phyloP scores from a whole-genome alignment of 2,113 vertebrate genomes.

The Orientallactaga bullata region DNA sequence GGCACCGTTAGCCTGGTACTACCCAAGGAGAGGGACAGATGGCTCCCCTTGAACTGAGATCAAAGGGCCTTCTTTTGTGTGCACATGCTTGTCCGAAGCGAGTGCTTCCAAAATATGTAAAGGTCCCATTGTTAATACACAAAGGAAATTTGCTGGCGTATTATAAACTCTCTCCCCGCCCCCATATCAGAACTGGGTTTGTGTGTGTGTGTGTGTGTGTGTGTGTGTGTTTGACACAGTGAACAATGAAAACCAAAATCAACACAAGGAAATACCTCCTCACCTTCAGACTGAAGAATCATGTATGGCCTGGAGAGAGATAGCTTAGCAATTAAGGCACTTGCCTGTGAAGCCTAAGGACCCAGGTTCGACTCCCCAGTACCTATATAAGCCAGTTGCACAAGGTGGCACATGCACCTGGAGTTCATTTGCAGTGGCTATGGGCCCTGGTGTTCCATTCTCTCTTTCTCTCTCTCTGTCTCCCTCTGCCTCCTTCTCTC shows the following conservation, averaged over 20 bases:
- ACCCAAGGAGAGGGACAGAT: slow-evolving; percentile 49
- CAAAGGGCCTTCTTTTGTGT: slow-evolving; percentile 60
- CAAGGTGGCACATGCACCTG: too few relatives aligned
- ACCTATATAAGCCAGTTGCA: too few relatives aligned
- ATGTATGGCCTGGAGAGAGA: background rate
- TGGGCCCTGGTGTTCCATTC: too few relatives aligned
- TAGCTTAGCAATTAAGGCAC: too few relatives aligned
- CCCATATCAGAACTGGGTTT: background rate
- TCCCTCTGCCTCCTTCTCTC: too few relatives aligned
- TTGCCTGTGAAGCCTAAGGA: too few relatives aligned
- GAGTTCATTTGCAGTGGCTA: too few relatives aligned
- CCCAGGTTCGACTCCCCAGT: too few relatives aligned
- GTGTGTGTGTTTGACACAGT: background rate
- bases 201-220: too few relatives aligned
- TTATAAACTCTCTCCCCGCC: background rate
- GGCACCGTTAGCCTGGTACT: slow-evolving; percentile 60
- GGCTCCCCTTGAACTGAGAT: slow-evolving; percentile 73
- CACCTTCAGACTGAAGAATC: background rate
- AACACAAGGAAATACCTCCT: background rate
- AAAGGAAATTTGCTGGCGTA: background rate
- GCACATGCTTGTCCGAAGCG: background rate
- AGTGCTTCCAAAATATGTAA: slow-evolving; percentile 57
- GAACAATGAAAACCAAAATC: slow-evolving; percentile 12
- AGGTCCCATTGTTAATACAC: background rate
- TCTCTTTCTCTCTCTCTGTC: too few relatives aligned